These are phyloP conservation scores for Cecidostiba fungosa DNA, from an alignment of 2,888 invertebrate species.

Conservation along the genomic window DNA sequence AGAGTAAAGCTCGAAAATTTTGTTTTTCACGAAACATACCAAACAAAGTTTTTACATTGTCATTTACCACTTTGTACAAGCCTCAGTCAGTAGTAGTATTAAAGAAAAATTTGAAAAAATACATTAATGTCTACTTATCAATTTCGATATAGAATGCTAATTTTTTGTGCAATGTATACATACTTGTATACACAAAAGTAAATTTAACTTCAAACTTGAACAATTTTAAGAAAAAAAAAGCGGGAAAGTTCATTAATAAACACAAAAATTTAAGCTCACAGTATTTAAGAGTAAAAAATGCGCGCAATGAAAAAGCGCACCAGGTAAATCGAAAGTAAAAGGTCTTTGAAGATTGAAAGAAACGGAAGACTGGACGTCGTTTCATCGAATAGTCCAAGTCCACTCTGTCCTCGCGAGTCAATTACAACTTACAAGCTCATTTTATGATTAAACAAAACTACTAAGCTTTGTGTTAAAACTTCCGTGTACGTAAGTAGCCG, in stretches of 20 bases:
- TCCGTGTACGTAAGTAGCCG: constrained; percentile 83
- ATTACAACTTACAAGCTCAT: constrained; percentile 76
- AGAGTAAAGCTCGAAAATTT: neutral
- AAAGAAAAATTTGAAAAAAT: neutral
- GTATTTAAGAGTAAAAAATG: constrained; percentile 65
- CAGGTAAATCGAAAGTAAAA: constrained; percentile 77
- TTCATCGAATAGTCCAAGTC: constrained; percentile 78
- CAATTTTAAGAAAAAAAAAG: constrained; percentile 12
- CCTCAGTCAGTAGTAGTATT: constrained; percentile 9
- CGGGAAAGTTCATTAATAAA: constrained; percentile 15
- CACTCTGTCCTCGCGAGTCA: constrained; percentile 79
- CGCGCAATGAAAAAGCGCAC: constrained; percentile 78
- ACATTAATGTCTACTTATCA: constrained; percentile 66
- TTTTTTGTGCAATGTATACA: constrained; percentile 62
- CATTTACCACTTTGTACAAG: neutral
- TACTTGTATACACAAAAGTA: constrained; percentile 41
- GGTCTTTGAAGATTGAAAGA: constrained; percentile 76
- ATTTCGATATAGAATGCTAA: constrained; percentile 78
- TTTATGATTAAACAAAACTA: constrained; percentile 78
- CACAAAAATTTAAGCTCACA: constrained; percentile 2
- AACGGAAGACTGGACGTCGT: constrained; percentile 78
- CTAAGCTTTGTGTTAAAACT: constrained; percentile 80
- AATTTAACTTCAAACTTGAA: constrained; percentile 21
- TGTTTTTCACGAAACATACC: neutral
- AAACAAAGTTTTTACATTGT: neutral